Base-by-base conservation (phyloP, 2,888 invertebrate species). In the Cheilosia soror region DNA sequence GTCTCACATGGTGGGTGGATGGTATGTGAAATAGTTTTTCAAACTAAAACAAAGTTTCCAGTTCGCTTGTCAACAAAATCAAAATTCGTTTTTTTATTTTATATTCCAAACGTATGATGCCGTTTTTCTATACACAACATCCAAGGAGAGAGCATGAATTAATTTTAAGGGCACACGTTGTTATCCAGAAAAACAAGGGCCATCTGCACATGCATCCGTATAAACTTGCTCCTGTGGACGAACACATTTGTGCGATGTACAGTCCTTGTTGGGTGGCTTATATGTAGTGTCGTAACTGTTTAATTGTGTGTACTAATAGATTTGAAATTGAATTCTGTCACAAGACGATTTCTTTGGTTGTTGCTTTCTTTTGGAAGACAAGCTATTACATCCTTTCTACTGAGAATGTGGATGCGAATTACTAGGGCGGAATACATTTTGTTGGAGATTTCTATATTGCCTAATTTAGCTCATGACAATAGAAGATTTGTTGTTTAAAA, bases 301-400 rank as follows among this genome's bases (percentile, higher is more conserved):
- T 75, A 66, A 65, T 66, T 66, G 57, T 40, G 29, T 37, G 27
- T 60, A 72, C 72, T 51, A 62, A 72, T 62, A 53, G 72, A 62
- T 60, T 51, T 31, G 6, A 15, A 62, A 72, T 62, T 42, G 42
- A 62, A 62, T 72, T 72, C 13, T 37, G 1, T 42, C 3, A 2
- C 20, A 20, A 2, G 20, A 20, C 20, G 20, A 20, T 20, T 20
- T 20, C 2, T 13, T 37, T 37, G 25, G 11, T 57, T 20, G 33
- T 58, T 11, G 11, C 13, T 40, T 40, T 37, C 25, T 40, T 5
- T 37, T 20, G 11, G 37, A 37, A 11, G 11, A 11, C 37, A 37
- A 37, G 37, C 11, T 37, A 37, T 4, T 37, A 11, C 1, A 9
- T 37, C 11, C 37, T 37, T 37, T 37, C 37, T 11, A 9, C 37